Conservation (phyloP, 2,113 vertebrate genomes). For the Scophthalmus maximus region DNA sequence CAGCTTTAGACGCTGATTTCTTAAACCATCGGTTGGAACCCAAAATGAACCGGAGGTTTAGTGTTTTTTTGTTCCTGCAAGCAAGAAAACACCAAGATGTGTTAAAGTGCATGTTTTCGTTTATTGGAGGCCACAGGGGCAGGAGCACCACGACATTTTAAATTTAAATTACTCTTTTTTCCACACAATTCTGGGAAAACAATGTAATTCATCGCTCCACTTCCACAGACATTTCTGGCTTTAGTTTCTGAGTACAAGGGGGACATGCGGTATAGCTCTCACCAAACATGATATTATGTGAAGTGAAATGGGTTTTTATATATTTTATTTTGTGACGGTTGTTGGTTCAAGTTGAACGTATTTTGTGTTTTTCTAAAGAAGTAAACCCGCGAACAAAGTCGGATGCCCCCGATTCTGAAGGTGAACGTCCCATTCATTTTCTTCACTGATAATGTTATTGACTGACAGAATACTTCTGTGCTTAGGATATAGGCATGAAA, state of each 20-base stretch:
- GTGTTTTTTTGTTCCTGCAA: constrained; percentile 10
- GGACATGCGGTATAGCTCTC: neutral
- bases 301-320: neutral
- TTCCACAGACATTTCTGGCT: neutral
- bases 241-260: neutral
- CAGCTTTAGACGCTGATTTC: constrained; percentile 34
- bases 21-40: constrained; percentile 38
- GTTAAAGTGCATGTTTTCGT: constrained; percentile 22
- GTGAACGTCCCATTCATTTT: no score
- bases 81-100: constrained; percentile 30
- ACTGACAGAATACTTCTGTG: no score
- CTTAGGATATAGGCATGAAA: no score
- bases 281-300: neutral
- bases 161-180: constrained; percentile 1
- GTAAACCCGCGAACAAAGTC: neutral
- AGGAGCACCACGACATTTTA: neutral
- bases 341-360: no score
- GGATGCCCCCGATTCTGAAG: no score
- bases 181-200: constrained; percentile 20
- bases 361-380: neutral
- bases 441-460: no score
- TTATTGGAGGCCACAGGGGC: neutral
- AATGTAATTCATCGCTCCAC: neutral
- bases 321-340: neutral
- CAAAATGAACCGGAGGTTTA: constrained; percentile 35